Base-by-base conservation (phyloP, 2,113 vertebrate genomes). In the Chaetorhynchus papuensis region DNA sequence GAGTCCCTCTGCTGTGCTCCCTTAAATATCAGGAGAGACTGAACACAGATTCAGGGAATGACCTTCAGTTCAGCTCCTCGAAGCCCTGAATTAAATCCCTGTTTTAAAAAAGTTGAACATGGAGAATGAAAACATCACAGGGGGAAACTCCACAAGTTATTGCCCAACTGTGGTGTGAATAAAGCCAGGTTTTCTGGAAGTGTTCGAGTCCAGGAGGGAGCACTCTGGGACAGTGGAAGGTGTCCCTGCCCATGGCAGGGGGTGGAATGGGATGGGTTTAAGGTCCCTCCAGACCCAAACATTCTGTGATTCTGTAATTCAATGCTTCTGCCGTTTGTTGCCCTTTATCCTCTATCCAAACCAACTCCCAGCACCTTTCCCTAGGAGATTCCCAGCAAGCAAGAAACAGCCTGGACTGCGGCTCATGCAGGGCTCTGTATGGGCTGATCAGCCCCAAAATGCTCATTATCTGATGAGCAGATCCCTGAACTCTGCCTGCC, bases 401-500 rank as follows among this genome's bases (percentile, higher is more conserved):
- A 68, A 59, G 59, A 54, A 53, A 33, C 4, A 72, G 30, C 23
- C 33, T 1, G 2, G 45, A 37, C 5, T 41, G 60, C 44, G 70
- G 45, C 64, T 61, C 42, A 22, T 44, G n/a, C 50, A 54, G n/a
- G n/a, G 69, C 52, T 39, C 1, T 0, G 0, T 9, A 12, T 22
- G 60, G 42, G 35, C 28, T 47, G 11, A 56, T 35, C n/a, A 31
- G 24, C n/a, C 69, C 2, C 24, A 57, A 84, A 87, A 78, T 1
- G 0, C 18, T 86, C 1, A 0, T 41, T 57, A 3, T 23, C n/a
- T n/a, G n/a, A n/a, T n/a, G n/a, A n/a, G n/a, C 7, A 65, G n/a
- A 85, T 57, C 37, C 37, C 69, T 93, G 64, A 68, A 60, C 41
- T 89, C 87, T 49, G 24, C 50, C 71, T 64, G 39, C 70, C 63